Conservation (phyloP, 2,888 invertebrate genomes). For the Carcina quercana region DNA sequence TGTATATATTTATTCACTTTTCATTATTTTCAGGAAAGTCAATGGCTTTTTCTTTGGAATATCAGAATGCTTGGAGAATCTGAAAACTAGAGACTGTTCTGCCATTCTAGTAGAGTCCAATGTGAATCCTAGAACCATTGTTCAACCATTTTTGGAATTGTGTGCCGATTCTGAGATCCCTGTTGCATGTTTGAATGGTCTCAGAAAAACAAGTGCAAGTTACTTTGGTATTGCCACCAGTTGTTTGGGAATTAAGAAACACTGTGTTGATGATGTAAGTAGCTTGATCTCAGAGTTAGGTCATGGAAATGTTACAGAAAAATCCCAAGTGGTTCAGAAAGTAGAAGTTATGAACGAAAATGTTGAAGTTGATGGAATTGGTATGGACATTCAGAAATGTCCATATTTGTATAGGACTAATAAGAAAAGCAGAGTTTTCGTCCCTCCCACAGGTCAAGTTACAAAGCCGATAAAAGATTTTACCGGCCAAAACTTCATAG, state of each 20-base stretch:
- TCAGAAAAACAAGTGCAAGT: conserved; percentile 32
- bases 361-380: conserved; percentile 9
- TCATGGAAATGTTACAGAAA: conserved; percentile 31
- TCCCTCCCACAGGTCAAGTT: conserved; percentile 32
- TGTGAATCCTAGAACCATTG: conserved; percentile 50
- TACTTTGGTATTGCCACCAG: conserved; percentile 59
- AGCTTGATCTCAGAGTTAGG: conserved; percentile 28
- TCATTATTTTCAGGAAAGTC: conserved; percentile 41
- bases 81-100: conserved; percentile 36
- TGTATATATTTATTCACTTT: neutral
- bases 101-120: conserved; percentile 54
- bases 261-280: too few species aligned
- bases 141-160: conserved; percentile 51
- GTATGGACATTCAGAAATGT: conserved; percentile 15
- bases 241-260: conserved; percentile 48
- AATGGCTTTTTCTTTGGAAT: conserved; percentile 56
- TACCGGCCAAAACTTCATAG: conserved; percentile 49
- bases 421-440: conserved; percentile 50
- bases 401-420: conserved; percentile 47
- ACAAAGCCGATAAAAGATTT: conserved; percentile 28
- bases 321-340: conserved; percentile 11
- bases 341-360: conserved; percentile 7
- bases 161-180: conserved; percentile 41
- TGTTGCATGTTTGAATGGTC: conserved; percentile 44
- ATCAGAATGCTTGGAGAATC: conserved; percentile 36